Evolutionary conservation across 2,888 invertebrate species (phyloP), one percentile per base, ranked within the genome.

Genomic region (Diabrotica balteata): DNA sequence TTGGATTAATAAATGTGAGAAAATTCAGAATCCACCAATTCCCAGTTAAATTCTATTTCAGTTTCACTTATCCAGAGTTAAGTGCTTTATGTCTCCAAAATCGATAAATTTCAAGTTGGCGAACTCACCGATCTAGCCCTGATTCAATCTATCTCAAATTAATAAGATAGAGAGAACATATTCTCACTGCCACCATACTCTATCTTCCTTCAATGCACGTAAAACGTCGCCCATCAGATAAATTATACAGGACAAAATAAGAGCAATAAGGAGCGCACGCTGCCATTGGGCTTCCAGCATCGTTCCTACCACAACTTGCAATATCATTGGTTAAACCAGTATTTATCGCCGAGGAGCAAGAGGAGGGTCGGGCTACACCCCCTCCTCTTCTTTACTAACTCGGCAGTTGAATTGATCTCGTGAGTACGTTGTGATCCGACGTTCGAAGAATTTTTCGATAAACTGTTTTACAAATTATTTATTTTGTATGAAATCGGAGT

Each of bases 241-340:
- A 69, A 68, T 69, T 67, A 64, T 52, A 59, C 51, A 71, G 63
- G 61, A 57, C 62, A 65, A 69, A 72, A 68, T 65, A 68, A 72
- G 66, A 72, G 72, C 66, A 62, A 61, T 61, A 66, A 55, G 44
- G 51, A 46, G 11, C 44, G 32, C 9, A 8, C 44, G 44, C 51
- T 53, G 17, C 63, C 17, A 72, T 72, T 72, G 72, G 72, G 54
- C 63, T 44, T 63, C 44, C 47, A 53, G 59, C 45, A 55, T 52
- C 59, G 59, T 53, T 55, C 65, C 68, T 66, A 66, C 68, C 60
- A 32, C 68, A 59, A 59, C 46, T 57, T 52, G 70, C 47, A 22
- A 53, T 63, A n/a, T 47, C 65, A 72, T 72, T 72, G 72, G 72
- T 60, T 63, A n/a, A 57, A 43, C 68, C 51, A 47, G 61, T 66